Evolutionary conservation across 1,140 invertebrate species (phyloP).

Genomic region (Lepidurus apus): DNA sequence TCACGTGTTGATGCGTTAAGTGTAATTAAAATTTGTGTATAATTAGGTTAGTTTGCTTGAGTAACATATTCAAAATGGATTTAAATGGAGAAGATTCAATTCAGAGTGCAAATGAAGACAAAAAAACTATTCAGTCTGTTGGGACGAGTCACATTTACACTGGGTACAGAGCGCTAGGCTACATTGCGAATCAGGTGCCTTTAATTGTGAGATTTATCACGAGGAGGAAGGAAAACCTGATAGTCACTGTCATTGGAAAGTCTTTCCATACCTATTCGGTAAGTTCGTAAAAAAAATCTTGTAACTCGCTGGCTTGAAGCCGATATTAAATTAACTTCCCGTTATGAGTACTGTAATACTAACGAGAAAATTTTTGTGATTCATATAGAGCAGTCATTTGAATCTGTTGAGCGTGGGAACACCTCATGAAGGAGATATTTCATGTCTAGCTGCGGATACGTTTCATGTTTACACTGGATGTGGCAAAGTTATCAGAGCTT

Average conservation of each 20-base stretch:
- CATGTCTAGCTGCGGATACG: constrained; percentile 69
- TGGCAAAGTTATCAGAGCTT: constrained; percentile 70
- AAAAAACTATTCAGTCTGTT: background rate
- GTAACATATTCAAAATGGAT: background rate
- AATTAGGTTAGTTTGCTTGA: background rate
- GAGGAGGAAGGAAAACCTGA: constrained; percentile 75
- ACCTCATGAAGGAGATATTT: constrained; percentile 73
- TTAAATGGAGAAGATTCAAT: background rate
- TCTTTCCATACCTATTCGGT: constrained; percentile 85
- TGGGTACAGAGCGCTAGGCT: constrained; percentile 76
- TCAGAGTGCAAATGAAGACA: background rate
- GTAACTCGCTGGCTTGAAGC: constrained; percentile 2
- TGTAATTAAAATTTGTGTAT: background rate
- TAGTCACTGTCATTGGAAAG: constrained; percentile 83
- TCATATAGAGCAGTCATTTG: constrained; percentile 62
- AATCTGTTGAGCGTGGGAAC: constrained; percentile 75
- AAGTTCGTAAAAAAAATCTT: constrained; percentile 37
- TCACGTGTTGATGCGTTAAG: background rate
- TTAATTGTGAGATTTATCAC: constrained; percentile 77
- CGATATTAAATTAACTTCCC: too few relatives aligned
- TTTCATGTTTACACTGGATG: constrained; percentile 77
- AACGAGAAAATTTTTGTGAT: constrained; percentile 35
- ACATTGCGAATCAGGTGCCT: constrained; percentile 88
- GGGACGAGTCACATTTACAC: constrained; percentile 68
- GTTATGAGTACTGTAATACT: background rate